A percentile compares a stretch with the other conserved stretches of the same genome.
phyloP scores from a whole-genome alignment of 2,113 vertebrate species.

The Lepisosteus oculatus region DNA sequence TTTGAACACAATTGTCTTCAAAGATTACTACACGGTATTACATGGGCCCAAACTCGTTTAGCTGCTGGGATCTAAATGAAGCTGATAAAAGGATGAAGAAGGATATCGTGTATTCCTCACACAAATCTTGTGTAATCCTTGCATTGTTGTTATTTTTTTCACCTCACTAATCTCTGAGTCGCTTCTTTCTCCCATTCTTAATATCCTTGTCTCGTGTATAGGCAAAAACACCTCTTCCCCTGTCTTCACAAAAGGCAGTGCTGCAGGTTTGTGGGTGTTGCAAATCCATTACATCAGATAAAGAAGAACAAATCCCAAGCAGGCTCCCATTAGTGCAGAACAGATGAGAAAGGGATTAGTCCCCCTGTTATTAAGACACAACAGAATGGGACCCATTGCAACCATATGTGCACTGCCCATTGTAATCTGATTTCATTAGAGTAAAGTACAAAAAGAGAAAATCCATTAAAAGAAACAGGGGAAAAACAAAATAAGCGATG shows the following conservation, averaged over 20 bases:
- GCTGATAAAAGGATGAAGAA: slow-evolving; percentile 66
- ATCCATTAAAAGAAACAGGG: neutral
- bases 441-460: neutral
- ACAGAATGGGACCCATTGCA: slow-evolving; percentile 2
- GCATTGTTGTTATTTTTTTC: slow-evolving; percentile 63
- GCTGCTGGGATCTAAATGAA: slow-evolving; percentile 40
- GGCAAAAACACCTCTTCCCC: neutral
- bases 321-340: neutral
- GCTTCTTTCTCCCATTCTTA: slow-evolving; percentile 29
- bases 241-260: slow-evolving; percentile 19
- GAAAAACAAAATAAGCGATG: neutral
- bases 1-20: too few relatives aligned
- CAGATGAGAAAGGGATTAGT: slow-evolving; percentile 9
- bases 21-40: too few relatives aligned
- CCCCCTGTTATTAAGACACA: slow-evolving; percentile 1
- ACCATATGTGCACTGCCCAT: neutral
- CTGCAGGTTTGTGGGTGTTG: slow-evolving; percentile 56
- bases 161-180: slow-evolving; percentile 49
- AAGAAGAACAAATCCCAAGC: slow-evolving; percentile 28
- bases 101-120: slow-evolving; percentile 65
- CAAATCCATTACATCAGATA: slow-evolving; percentile 66
- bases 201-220: neutral
- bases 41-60: too few relatives aligned
- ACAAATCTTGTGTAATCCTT: slow-evolving; percentile 67
- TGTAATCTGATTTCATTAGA: slow-evolving; percentile 12